Base-by-base conservation (phyloP, 1,140 invertebrate genomes). In the Conopomorpha cramerella region DNA sequence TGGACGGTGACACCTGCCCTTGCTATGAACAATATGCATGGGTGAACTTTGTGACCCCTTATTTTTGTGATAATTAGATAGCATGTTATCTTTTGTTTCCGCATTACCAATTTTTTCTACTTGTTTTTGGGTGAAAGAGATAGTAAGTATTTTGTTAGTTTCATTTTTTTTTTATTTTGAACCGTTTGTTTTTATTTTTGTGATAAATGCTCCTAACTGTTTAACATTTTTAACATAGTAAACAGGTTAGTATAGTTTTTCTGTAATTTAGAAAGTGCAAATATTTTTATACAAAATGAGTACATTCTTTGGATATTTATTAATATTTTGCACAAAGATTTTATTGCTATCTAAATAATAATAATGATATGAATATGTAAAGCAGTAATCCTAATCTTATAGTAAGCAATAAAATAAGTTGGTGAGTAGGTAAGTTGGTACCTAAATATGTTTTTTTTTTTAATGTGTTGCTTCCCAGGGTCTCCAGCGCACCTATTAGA, bases 1-100 rank as follows among this genome's bases (percentile, higher is more conserved):
- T 44, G 39, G 51, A 28, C 51, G 55, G 46, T 39, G 47, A 48
- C 70, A 74, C 70, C 70, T 74, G 66, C 56, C 46, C 36, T 56
- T 40, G 55, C 33, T 36, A 34, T 55, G 45, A 54, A 41, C 16
- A 34, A 46, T 43, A 66, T 60, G 64, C 66, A 62, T 58, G 53
- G 54, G 36, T 68, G 58, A 51, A 50, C 51, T 23, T 4, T 6
- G 4, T 6, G 19, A 6, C 4, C 10, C 19, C 19, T 10, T 23
- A 55, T 49, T 54, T 54, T 55, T 58, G 50, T 49, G 51, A 49
- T 43, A 44, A 26, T 36, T 19, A 25, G 25, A 32, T 12, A 30
- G 28, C 25, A 23, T 31, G 12, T 32, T 26, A 30, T 34, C 16
- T 12, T 8, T 33, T 33, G 16, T 33, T 33, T 33, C 17, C 18